Evolutionary conservation across 2,797 vertebrate species (phyloP), one percentile per base, ranked within the genome.

Genomic region (Novumbra hubbsi): DNA sequence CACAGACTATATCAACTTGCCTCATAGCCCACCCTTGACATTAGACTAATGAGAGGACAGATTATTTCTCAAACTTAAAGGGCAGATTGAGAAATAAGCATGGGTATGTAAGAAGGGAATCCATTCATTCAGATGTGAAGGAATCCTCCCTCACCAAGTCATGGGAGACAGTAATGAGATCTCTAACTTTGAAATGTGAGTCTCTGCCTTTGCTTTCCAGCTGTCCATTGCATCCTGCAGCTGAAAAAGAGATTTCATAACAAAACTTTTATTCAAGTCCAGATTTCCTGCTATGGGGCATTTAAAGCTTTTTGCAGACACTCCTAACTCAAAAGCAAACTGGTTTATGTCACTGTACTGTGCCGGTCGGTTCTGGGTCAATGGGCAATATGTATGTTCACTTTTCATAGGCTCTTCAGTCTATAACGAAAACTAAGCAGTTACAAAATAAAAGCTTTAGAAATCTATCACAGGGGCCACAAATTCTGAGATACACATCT

Each of bases 161-260:
- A 72, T 65, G 78, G 78, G 78, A 83, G 81, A 84, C 88, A 38
- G 72, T 55, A 79, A 87, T 90, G 80, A 90, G 78, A 84, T 87
- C 76, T 75, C 67, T 80, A 81, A 80, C 84, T 87, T 81, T 86
- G 90, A 88, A 92, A 90, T 88, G 88, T 86, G 90, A 89, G 80
- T 88, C 71, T 81, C 63, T 63, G 63, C 80, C 78, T 72, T 81
- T 68, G 78, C 79, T 68, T 24, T 28, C 60, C 12, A 48, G 66
- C 12, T 27, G 34, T 70, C 67, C 48, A 19, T 67, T 41, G 34
- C 34, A 19, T 32, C 21, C 32, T 30, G 45, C 55, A 24, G 27
- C 48, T 52, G 81, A 80, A 78, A 70, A 16, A 80, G 48, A 72
- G 57, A 67, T 77, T 66, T 38, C 16, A 71, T 82, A 74, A 64